These are phyloP conservation scores for Heliocidaris tuberculata DNA, from an alignment of 35 echinoderm and acorn worm genomes.

Conservation along the genomic window DNA sequence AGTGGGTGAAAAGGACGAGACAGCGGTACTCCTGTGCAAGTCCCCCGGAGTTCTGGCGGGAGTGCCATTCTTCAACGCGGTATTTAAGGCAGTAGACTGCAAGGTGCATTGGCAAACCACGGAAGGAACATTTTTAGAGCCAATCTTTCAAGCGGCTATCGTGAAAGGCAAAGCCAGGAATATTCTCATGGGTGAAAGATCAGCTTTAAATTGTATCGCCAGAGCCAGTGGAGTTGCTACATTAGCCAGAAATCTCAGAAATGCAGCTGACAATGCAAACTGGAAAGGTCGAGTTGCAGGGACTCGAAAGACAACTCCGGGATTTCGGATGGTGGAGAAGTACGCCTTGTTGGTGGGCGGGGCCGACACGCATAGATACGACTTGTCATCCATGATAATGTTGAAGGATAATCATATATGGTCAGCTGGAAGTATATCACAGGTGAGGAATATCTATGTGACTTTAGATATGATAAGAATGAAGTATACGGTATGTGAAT, in stretches of 20 bases:
- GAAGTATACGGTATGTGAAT: not conserved
- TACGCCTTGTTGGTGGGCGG: slow-evolving; percentile 91
- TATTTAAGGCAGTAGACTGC: slow-evolving; percentile 81
- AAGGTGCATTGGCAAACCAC: slow-evolving; percentile 63
- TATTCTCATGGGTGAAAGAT: slow-evolving; percentile 86
- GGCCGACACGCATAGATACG: slow-evolving; percentile 93
- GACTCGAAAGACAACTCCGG: slow-evolving; percentile 93
- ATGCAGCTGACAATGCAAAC: slow-evolving; percentile 51
- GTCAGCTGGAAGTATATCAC: slow-evolving; percentile 89
- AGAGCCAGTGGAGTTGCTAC: slow-evolving; percentile 87
- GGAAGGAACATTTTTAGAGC: slow-evolving; percentile 74
- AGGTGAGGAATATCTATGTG: slow-evolving; percentile 52
- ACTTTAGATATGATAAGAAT: not conserved
- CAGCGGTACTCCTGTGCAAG: slow-evolving; percentile 91
- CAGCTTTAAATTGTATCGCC: slow-evolving; percentile 82
- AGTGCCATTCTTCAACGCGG: slow-evolving; percentile 89
- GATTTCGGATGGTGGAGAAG: slow-evolving; percentile 94
- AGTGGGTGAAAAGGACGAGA: slow-evolving; percentile 81
- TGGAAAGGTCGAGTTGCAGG: slow-evolving; percentile 94
- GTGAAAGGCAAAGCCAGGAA: slow-evolving; percentile 77
- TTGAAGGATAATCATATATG: slow-evolving; percentile 99
- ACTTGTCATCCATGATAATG: slow-evolving; percentile 99
- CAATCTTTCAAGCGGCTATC: slow-evolving; percentile 70
- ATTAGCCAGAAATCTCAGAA: slow-evolving; percentile 57
- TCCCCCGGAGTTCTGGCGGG: slow-evolving; percentile 91